Percentiles rank a stretch among this genome's conserved stretches.
Evolutionary conservation across 2,113 vertebrate species (phyloP).

Genomic region (Paedocypris sp.): DNA sequence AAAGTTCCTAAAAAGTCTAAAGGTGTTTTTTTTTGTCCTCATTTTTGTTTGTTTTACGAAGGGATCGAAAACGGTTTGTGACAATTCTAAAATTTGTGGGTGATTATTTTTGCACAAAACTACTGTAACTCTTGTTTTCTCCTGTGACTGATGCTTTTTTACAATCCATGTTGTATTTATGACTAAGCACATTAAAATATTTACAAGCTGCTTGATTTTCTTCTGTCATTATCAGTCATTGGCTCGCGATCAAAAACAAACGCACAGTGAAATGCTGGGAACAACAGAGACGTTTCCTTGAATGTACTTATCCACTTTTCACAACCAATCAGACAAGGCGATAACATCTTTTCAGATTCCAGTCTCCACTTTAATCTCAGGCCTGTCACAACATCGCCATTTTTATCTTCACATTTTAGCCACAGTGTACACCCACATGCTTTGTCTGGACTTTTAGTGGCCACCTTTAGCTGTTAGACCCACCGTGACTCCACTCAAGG

Average conservation of each 20-base stretch:
- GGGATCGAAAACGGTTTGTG: constrained; percentile 44
- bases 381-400: constrained; percentile 3
- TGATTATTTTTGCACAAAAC: constrained; percentile 78
- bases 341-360: constrained; percentile 33
- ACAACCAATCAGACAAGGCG: constrained; percentile 34
- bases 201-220: constrained; percentile 38
- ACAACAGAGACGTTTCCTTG: constrained; percentile 11
- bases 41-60: constrained; percentile 52
- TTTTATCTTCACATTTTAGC: constrained; percentile 1
- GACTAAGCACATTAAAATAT: constrained; percentile 73
- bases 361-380: constrained; percentile 19
- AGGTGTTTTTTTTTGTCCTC: constrained; percentile 57
- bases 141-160: constrained; percentile 88
- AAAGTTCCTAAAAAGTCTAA: constrained; percentile 65
- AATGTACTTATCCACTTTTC: constrained; percentile 22
- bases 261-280: neutral
- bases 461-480: constrained; percentile 10
- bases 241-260: neutral
- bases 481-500: neutral
- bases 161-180: constrained; percentile 82
- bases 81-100: constrained; percentile 36
- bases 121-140: constrained; percentile 93
- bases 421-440: constrained; percentile 35
- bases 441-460: constrained; percentile 40
- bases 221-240: neutral